Base-by-base conservation (phyloP, 1,140 invertebrate genomes). In the Nymphalis io region DNA sequence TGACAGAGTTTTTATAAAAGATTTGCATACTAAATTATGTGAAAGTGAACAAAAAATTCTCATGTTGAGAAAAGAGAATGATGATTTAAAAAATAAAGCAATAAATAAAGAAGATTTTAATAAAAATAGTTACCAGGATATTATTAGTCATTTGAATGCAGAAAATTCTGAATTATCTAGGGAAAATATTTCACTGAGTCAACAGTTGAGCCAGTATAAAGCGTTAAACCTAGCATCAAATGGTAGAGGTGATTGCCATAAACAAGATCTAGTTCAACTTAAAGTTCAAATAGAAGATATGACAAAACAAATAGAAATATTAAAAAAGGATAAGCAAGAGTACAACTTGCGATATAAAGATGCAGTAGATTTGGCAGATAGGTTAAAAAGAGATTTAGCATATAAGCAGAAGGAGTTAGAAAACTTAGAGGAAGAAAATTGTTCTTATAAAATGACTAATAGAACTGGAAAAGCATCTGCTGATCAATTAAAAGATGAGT, bases 1-100 rank as follows among this genome's bases (percentile, higher is more conserved):
- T 68, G 78, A 85, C 61, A 87, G 80, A 73, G 40, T 23, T 62
- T 88, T 83, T 79, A 67, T 90, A 48, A 83, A 75, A 74, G 87
- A 90, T 66, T 76, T 88, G 44, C 83, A 90, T 75, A 78, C 68
- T 39, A 91, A 83, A 75, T 76, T 88, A 62, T 92, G 81, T 88
- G 89, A 92, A 76, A 84, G 83, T 84, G 89, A 92, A 72, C 89
- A 90, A 74, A 88, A 86, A 69, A 83, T 90, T 38, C 79, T 89
- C 48, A 87, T 86, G 83, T 73, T 92, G 42, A 88, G 86, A 75
- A 92, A 91, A 85, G 87, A 92, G 78, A 91, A 89, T 85, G 87
- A 89, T 75, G 82, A 89, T 61, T 70, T 89, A 12, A 85, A 79
- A 74, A 68, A 15, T 51, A 83, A 82, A 70, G 66, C 75, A 61